Evolutionary conservation across 2,113 vertebrate species (phyloP).

Genomic region (Podiceps cristatus): DNA sequence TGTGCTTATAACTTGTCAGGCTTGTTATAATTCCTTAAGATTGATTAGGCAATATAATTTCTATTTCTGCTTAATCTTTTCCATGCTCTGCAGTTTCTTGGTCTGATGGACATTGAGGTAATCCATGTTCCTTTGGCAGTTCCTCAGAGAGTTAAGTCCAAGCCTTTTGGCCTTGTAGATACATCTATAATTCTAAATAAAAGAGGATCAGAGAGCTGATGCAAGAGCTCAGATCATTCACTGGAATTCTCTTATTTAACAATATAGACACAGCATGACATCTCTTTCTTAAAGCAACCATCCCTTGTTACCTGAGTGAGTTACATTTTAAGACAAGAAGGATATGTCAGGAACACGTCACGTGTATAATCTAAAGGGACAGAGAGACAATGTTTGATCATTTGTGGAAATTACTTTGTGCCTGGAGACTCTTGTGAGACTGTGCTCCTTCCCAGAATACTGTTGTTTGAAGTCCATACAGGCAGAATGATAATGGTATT

Average conservation of each 20-base stretch:
- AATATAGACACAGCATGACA: background rate
- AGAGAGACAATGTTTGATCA: background rate
- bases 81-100: background rate
- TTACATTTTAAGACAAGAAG: background rate
- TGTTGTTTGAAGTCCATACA: background rate
- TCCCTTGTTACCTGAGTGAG: background rate
- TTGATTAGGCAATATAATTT: background rate
- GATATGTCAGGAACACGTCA: accelerated
- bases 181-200: background rate
- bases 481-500: background rate
- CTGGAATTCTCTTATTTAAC: background rate
- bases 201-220: background rate
- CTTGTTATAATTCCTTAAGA: background rate
- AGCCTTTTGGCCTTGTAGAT: background rate
- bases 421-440: background rate
- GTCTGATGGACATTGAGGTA: background rate
- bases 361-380: background rate
- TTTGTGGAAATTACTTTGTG: background rate
- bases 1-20: background rate
- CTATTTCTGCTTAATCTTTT: background rate
- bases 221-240: background rate
- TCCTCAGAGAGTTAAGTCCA: background rate
- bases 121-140: background rate
- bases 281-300: background rate
- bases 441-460: background rate